Evolutionary conservation across 2,888 invertebrate species (phyloP), one percentile per base, ranked within the genome.

Genomic region (Lochmaea crataegi): DNA sequence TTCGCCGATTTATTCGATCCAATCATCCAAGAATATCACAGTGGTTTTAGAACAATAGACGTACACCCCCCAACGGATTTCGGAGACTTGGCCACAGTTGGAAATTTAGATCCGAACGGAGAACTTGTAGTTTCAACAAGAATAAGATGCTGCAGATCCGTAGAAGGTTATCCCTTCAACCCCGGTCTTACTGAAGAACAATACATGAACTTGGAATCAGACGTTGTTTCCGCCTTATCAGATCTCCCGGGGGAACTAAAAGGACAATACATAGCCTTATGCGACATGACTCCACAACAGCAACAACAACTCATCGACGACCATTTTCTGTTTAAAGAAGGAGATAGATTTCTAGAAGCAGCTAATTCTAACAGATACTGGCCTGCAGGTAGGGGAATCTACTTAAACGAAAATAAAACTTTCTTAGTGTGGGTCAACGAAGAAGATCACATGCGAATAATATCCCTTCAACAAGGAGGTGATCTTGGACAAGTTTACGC

Each of bases 371-470:
- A 95, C 90, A 94, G 97, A 79, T 97, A 90, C 91, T 99, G 98
- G 98, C 98, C 98, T 79, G 90, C 92, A 77, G 91, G 91, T 32
- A 94, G 98, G 86, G 98, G 98, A 83, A 98, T 98, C 89, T 98
- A 92, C 91, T 95, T 95, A 90, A 98, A 98, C 86, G 94, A 95
- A 85, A 92, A 92, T 88, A 97, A 97, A 90, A 96, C 96, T 79
- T 98, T 98, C 93, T 90, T 96, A 86, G 94, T 98, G 79, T 98
- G 98, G 98, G 93, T 95, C 88, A 97, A 97, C 86, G 98, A 98
- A 88, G 98, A 98, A 88, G 98, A 98, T 90, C 98, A 98, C 88
- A 91, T 98, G 84, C 93, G 98, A 80, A 94, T 98, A 84, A 98
- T 98, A 89, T 97, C 97, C 83, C 97, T 98, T 97, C 96, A 98